phyloP scores from a whole-genome alignment of 2,888 invertebrate species.

The Sarcophaga subvicina region DNA sequence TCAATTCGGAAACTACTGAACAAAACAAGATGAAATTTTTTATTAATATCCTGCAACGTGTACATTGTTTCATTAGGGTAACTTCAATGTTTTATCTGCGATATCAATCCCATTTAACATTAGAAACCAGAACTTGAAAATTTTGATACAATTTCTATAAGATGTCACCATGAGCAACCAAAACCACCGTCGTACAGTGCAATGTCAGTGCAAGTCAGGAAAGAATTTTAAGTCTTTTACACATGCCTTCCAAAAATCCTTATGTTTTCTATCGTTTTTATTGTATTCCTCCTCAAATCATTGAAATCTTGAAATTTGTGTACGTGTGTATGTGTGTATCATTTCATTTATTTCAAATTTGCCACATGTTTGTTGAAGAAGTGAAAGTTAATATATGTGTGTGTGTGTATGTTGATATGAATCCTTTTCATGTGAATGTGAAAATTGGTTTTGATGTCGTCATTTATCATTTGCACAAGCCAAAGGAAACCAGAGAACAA shows the following conservation, averaged over 20 bases:
- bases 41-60: rapidly evolving
- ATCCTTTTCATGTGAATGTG: constrained; percentile 58
- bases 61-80: too few relatives aligned
- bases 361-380: too few relatives aligned
- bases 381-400: neutral
- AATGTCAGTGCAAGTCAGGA: neutral
- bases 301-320: constrained; percentile 65
- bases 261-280: constrained; percentile 28
- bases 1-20: too few relatives aligned
- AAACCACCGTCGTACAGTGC: neutral
- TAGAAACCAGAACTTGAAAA: constrained; percentile 4
- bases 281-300: constrained; percentile 13
- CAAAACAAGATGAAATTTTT: too few relatives aligned
- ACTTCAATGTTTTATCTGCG: too few relatives aligned
- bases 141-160: constrained; percentile 10
- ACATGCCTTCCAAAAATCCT: neutral
- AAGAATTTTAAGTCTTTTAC: constrained; percentile 42
- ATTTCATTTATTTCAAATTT: constrained; percentile 73
- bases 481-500: constrained; percentile 41
- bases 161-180: constrained; percentile 12
- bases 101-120: too few relatives aligned
- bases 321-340: constrained; percentile 59
- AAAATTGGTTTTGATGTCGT: constrained; percentile 76
- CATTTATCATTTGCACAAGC: constrained; percentile 78
- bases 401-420: constrained; percentile 70